Evolutionary conservation across 2,113 vertebrate genomes (phyloP).

Genomic region (Recurvirostra avosetta): DNA sequence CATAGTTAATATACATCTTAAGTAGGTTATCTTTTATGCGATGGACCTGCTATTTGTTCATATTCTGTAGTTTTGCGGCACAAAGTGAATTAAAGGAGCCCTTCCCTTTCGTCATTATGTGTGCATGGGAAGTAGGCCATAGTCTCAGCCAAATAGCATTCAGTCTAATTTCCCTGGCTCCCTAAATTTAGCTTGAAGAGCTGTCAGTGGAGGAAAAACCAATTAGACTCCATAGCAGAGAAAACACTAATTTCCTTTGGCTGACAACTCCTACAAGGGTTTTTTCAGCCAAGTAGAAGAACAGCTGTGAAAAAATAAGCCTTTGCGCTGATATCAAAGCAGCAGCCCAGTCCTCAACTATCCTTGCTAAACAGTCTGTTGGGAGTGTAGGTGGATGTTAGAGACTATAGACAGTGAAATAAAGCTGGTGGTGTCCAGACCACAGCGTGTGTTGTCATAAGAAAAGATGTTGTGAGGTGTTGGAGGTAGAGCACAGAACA

Average conservation of each 20-base stretch:
- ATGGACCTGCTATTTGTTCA: neutral
- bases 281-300: neutral
- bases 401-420: neutral
- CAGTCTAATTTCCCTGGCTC: slow-evolving; percentile 4
- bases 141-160: neutral
- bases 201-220: slow-evolving; percentile 35
- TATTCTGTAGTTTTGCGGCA: neutral
- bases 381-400: neutral
- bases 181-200: slow-evolving; percentile 47
- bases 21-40: neutral
- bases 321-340: neutral
- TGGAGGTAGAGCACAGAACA: accelerated
- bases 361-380: neutral
- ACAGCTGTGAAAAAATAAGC: neutral
- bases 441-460: neutral
- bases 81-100: neutral
- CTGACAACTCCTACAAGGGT: neutral
- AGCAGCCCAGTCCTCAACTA: neutral
- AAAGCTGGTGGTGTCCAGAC: neutral
- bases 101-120: neutral
- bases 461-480: neutral
- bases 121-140: neutral
- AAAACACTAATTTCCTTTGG: slow-evolving; percentile 50
- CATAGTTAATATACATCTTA: neutral
- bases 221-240: slow-evolving; percentile 34